Evolutionary conservation across 2,888 invertebrate species (phyloP), one percentile per base, ranked within the genome.

Genomic region (Cybosia mesomella): DNA sequence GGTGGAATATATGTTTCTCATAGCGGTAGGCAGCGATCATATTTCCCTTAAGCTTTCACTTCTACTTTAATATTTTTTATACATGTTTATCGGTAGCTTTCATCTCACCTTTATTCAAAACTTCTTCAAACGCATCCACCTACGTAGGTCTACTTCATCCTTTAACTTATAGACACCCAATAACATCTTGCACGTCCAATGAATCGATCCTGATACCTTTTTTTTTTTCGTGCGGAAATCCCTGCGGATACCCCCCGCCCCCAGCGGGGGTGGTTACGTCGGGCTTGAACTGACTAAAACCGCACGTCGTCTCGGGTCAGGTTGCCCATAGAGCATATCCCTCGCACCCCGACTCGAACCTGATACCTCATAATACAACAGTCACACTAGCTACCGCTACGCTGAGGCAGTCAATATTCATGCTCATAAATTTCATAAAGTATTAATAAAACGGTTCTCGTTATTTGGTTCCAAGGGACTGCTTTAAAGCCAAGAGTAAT

Each of bases 401-500:
- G 9, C n/a, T 9, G 9, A 49, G n/a, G 8, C 49, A n/a, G 49
- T 49, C 49, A 49, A 49, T 39, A 43, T 24, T 39, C 8, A 24
- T 39, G 36, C 4, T 49, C 49, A 49, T 49, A 49, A 43, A 60
- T 21, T 60, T 24, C 39, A 39, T 39, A 21, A 34, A 21, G 34
- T 13, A 36, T 21, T 3, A 59, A 59, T 36, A 39, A 24, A 62
- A 28, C 24, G 13, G n/a, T 18, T 24, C 18, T 24, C 36, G 2
- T 2, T 24, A 18, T 49, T 49, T n/a, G 49, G 8, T 34, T 34
- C 34, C 36, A 54, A 34, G 18, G 28, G 60, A 28, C 28, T 21
- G 59, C 5, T 57, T 71, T 64, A 68, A 62, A 58, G 57, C 49
- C 49, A 21, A 55, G 36, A 66, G 64, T 63, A 74, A 80, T 77